A percentile compares a stretch with the other conserved stretches of the same genome.
These are phyloP conservation scores for Dicrostonyx torquatus DNA, from an alignment of 2,797 vertebrate genomes.

Conservation along the genomic window DNA sequence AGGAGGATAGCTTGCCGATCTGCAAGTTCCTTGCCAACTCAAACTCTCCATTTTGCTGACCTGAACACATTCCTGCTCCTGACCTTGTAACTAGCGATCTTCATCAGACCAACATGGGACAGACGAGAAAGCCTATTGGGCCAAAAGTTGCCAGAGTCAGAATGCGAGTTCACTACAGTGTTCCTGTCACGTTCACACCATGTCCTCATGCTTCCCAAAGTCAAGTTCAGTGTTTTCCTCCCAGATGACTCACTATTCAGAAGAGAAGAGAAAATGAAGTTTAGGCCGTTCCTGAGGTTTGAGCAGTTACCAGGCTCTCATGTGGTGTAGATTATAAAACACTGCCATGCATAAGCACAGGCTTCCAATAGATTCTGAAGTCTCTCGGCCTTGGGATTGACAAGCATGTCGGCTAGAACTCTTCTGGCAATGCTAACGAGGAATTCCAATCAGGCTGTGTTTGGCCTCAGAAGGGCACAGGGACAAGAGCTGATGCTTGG, in stretches of 20 bases:
- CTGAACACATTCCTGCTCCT: constrained; percentile 46
- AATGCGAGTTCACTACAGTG: not conserved
- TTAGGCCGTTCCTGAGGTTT: not conserved
- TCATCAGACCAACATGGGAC: not conserved
- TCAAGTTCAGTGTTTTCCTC: not conserved
- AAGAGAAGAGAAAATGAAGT: not conserved
- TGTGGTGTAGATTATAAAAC: not conserved
- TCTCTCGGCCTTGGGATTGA: not conserved
- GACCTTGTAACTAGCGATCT: constrained; percentile 38
- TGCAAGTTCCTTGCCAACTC: constrained; percentile 44
- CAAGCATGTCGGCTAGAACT: not conserved
- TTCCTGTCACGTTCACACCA: not conserved
- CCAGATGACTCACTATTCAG: not conserved
- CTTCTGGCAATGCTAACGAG: not conserved
- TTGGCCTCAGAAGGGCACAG: not conserved
- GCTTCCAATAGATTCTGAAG: not conserved
- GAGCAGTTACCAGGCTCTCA: not conserved
- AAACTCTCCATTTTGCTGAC: constrained; percentile 30
- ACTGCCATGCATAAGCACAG: fast-evolving
- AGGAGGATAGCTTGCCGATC: not conserved
- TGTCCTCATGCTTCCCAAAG: not conserved
- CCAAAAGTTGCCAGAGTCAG: not conserved
- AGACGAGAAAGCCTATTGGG: not conserved
- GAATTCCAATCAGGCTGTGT: fast-evolving
- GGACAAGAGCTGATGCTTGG: not conserved